These are phyloP conservation scores for Metellina segmentata DNA, from an alignment of 2,888 invertebrate genomes.

Conservation along the genomic window DNA sequence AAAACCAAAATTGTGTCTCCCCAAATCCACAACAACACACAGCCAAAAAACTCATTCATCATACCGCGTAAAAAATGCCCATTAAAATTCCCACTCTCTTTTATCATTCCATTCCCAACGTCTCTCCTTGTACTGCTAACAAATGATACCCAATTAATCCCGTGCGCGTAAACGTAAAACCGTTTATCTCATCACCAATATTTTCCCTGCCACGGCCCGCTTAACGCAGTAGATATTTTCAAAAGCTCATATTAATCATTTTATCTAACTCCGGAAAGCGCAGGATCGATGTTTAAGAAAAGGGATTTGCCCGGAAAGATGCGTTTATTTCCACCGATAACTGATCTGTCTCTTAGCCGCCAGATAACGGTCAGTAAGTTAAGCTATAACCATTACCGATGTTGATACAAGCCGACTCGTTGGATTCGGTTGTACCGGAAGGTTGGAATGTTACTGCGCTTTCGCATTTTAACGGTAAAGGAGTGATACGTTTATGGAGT, in stretches of 20 bases:
- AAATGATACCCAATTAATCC: slow-evolving; percentile 8
- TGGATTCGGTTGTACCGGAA: neutral
- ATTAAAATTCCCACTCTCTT: neutral
- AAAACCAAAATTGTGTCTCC: no score
- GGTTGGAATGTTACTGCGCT: neutral
- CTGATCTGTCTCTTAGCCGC: slow-evolving; percentile 22
- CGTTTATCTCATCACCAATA: slow-evolving; percentile 33
- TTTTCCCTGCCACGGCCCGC: slow-evolving; percentile 21
- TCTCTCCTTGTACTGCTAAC: neutral
- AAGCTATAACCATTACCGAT: slow-evolving; percentile 27
- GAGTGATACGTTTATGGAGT: no score
- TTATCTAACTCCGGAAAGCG: neutral
- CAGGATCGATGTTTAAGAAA: slow-evolving; percentile 28
- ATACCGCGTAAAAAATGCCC: neutral
- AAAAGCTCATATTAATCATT: slow-evolving; percentile 38
- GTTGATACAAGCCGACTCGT: slow-evolving; percentile 23
- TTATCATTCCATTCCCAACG: neutral
- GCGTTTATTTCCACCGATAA: slow-evolving; percentile 8
- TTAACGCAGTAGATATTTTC: slow-evolving; percentile 28
- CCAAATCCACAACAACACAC: neutral
- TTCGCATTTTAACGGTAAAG: neutral
- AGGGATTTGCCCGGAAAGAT: slow-evolving; percentile 7
- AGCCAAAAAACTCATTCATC: neutral
- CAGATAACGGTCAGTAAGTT: slow-evolving; percentile 21
- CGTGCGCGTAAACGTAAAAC: neutral